Conservation (phyloP, 2,888 invertebrate species). For the Campoletis raptor region DNA sequence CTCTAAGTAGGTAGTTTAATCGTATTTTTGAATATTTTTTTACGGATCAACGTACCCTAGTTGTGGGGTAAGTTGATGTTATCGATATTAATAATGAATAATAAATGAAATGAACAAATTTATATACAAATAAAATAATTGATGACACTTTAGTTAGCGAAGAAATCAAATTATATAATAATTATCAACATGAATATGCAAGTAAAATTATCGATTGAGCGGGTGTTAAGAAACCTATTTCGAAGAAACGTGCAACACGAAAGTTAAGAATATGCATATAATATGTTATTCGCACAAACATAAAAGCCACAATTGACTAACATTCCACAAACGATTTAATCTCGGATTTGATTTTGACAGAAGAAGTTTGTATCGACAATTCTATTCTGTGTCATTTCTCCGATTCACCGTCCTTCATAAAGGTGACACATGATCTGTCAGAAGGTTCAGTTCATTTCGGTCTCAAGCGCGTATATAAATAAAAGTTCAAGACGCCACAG, state of each 20-base stretch:
- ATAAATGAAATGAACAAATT: too few species aligned
- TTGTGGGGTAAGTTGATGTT: too few species aligned
- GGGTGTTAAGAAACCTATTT: background rate
- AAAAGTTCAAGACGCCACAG: constrained; percentile 50
- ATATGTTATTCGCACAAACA: background rate
- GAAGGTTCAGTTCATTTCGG: constrained; percentile 15
- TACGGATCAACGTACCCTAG: too few species aligned
- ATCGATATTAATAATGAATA: too few species aligned
- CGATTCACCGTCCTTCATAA: constrained; percentile 19
- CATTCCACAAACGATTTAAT: constrained; percentile 2
- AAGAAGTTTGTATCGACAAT: background rate
- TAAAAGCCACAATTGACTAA: background rate
- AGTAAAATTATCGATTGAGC: background rate
- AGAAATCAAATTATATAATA: background rate
- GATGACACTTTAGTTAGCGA: background rate
- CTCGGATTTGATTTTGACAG: background rate
- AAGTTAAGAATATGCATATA: background rate
- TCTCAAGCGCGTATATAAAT: constrained; percentile 1
- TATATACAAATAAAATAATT: background rate
- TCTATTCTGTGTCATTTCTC: background rate
- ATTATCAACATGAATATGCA: background rate
- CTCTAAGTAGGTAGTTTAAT: too few species aligned
- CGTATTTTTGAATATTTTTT: background rate
- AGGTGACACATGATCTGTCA: constrained; percentile 33
- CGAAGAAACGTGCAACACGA: background rate